These are phyloP conservation scores for Eristalis intricaria DNA, from an alignment of 2,888 invertebrate genomes.

Conservation along the genomic window DNA sequence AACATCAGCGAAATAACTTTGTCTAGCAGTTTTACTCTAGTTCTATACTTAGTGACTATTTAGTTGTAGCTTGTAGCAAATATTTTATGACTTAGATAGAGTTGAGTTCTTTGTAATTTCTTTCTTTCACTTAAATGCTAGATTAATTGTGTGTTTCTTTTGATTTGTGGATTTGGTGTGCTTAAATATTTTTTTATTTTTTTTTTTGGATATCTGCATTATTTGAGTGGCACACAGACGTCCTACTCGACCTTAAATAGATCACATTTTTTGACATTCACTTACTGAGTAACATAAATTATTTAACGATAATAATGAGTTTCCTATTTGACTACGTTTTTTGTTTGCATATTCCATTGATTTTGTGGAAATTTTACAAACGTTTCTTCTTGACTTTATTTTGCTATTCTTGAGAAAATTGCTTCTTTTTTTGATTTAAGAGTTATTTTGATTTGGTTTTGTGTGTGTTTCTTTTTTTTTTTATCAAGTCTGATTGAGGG, in stretches of 20 bases:
- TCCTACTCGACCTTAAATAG: slow-evolving; percentile 79
- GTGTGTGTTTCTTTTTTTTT: neutral
- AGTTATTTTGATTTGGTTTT: slow-evolving; percentile 11
- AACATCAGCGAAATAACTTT: slow-evolving; percentile 6
- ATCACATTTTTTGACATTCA: slow-evolving; percentile 81
- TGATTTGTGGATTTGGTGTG: slow-evolving; percentile 10
- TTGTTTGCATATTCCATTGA: slow-evolving; percentile 32
- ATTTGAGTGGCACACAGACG: slow-evolving; percentile 41
- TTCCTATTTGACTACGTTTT: slow-evolving; percentile 17
- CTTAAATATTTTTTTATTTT: neutral
- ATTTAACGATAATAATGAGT: slow-evolving; percentile 59
- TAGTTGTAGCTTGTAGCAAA: slow-evolving; percentile 24
- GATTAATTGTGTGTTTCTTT: slow-evolving; percentile 20
- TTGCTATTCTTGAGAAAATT: slow-evolving; percentile 10
- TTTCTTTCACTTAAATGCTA: slow-evolving; percentile 46
- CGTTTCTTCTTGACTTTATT: slow-evolving; percentile 23
- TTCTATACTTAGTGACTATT: slow-evolving; percentile 17
- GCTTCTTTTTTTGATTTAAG: slow-evolving; percentile 6
- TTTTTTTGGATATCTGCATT: slow-evolving; percentile 32
- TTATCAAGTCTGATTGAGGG: neutral
- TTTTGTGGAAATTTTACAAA: slow-evolving; percentile 16
- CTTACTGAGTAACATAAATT: slow-evolving; percentile 75
- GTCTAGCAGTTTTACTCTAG: neutral
- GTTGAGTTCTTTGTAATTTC: neutral
- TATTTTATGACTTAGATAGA: slow-evolving; percentile 57